Evolutionary conservation across 2,797 vertebrate species (phyloP).

Genomic region (Trematomus bernacchii): DNA sequence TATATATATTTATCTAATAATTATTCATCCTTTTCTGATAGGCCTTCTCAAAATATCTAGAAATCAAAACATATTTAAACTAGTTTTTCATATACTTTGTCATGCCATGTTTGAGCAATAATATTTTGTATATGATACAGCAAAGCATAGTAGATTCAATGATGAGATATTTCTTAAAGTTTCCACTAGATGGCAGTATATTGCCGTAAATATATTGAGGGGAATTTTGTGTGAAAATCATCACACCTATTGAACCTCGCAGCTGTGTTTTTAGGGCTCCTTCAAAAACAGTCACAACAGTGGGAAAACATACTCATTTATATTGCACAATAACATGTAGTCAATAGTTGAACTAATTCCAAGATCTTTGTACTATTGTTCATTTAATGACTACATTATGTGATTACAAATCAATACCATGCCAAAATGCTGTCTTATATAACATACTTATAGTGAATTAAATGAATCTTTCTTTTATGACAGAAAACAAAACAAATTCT

Average conservation of each 20-base stretch:
- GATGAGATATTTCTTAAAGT: background rate
- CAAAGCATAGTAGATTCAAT: background rate
- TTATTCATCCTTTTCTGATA: background rate
- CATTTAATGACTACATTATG: constrained; percentile 31
- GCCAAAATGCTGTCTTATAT: constrained; percentile 5
- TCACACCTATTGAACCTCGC: constrained; percentile 10
- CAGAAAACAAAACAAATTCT: constrained; percentile 50
- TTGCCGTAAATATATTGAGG: background rate
- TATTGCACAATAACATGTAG: constrained; percentile 26
- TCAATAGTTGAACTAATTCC: constrained; percentile 31
- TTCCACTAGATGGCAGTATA: constrained; percentile 64
- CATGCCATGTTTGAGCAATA: background rate
- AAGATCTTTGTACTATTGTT: constrained; percentile 7
- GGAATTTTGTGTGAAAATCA: background rate
- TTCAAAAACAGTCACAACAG: constrained; percentile 7
- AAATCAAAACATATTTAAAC: background rate
- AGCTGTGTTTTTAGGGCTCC: constrained; percentile 5
- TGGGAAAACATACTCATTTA: constrained; percentile 17
- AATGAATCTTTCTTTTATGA: constrained; percentile 42
- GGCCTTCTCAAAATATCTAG: background rate
- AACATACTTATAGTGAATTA: constrained; percentile 18
- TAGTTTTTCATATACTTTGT: background rate
- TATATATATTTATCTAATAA: background rate
- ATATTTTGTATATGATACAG: background rate
- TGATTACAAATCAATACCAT: constrained; percentile 21